Conservation (phyloP, 1,140 invertebrate genomes). For the Dufourea novaeangliae region DNA sequence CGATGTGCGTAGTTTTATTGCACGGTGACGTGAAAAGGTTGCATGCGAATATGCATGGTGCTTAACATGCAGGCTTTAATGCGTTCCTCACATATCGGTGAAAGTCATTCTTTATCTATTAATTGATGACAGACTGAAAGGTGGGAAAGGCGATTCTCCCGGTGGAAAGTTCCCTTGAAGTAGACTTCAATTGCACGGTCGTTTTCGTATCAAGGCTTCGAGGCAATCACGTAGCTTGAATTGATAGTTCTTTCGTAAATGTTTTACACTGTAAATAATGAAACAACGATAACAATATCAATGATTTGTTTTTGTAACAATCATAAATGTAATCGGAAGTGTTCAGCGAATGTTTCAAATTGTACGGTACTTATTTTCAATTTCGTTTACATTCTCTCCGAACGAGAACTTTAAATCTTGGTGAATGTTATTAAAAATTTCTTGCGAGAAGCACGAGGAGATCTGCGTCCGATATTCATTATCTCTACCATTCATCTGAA, state of each 20-base stretch:
- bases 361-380: too few species aligned
- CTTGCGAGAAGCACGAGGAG: not conserved
- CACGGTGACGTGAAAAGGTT: not conserved
- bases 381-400: not conserved
- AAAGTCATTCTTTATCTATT: conserved; percentile 21
- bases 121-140: not conserved
- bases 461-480: not conserved
- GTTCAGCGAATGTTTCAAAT: too few species aligned
- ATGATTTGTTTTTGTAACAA: too few species aligned
- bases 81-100: conserved; percentile 1
- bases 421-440: not conserved
- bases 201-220: too few species aligned
- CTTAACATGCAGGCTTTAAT: not conserved
- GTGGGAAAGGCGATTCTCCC: not conserved
- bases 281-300: too few species aligned
- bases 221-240: not conserved
- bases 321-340: too few species aligned
- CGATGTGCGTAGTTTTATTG: not conserved
- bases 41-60: not conserved
- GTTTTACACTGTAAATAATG: not conserved
- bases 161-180: conserved; percentile 13
- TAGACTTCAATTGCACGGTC: too few species aligned
- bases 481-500: too few species aligned
- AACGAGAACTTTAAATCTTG: not conserved
- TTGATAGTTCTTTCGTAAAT: too few species aligned